Evolutionary conservation across 2,888 invertebrate genomes (phyloP).

Genomic region (Platypus cylindrus): DNA sequence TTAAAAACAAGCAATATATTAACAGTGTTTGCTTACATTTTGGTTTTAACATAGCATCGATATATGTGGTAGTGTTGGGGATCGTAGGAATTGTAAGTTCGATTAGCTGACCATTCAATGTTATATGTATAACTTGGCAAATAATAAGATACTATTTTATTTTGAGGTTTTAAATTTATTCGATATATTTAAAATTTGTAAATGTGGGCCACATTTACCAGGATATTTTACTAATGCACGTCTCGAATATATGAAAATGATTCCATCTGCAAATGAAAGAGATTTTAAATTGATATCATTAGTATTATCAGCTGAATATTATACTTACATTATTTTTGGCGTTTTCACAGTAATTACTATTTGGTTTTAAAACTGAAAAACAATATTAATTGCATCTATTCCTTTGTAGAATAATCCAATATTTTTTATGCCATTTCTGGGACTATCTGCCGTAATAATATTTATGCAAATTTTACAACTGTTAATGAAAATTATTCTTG

Average conservation of each 20-base stretch:
- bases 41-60: conserved; percentile 22
- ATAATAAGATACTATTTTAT: conserved; percentile 3
- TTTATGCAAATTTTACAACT: conserved; percentile 26
- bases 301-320: conserved; percentile 31
- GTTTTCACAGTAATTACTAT: conserved; percentile 29
- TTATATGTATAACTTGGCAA: too few species aligned
- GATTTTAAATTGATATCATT: conserved; percentile 31
- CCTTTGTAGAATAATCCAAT: conserved; percentile 28
- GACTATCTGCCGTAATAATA: conserved; percentile 29
- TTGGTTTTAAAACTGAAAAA: too few species aligned
- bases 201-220: conserved; percentile 27
- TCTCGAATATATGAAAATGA: conserved; percentile 22
- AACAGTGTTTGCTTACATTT: conserved; percentile 24
- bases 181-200: conserved; percentile 29
- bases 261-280: conserved; percentile 27
- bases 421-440: conserved; percentile 30
- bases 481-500: conserved; percentile 22
- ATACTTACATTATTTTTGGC: conserved; percentile 28
- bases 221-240: conserved; percentile 25
- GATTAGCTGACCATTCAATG: too few species aligned
- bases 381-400: conserved; percentile 1
- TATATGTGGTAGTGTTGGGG: conserved; percentile 28
- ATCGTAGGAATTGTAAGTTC: conserved; percentile 30
- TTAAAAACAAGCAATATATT: conserved; percentile 20
- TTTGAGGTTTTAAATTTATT: conserved; percentile 27